Evolutionary conservation across 1,140 invertebrate species (phyloP).

Genomic region (Cotesia glomerata): DNA sequence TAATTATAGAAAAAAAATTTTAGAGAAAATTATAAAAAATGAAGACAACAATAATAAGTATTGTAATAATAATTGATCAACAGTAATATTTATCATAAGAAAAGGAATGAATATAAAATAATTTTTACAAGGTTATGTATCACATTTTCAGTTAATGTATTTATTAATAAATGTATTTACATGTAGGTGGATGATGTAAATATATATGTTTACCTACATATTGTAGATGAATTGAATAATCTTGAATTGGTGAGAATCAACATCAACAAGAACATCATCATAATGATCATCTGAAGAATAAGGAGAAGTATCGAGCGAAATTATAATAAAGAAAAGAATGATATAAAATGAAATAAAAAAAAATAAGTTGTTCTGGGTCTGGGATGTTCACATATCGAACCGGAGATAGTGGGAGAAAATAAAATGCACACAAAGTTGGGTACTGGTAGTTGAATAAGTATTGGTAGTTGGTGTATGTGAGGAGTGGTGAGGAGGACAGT

Average conservation of each 20-base stretch:
- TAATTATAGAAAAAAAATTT: too few relatives aligned
- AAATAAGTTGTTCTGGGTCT: too few relatives aligned
- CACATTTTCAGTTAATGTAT: background rate
- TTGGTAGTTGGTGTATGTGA: background rate
- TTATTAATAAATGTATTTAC: background rate
- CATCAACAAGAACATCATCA: background rate
- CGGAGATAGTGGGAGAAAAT: too few relatives aligned
- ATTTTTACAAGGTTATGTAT: background rate
- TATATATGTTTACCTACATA: constrained; percentile 2
- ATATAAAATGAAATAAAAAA: background rate
- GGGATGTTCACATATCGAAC: too few relatives aligned
- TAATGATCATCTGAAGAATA: background rate
- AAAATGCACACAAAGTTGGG: too few relatives aligned
- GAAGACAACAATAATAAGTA: too few relatives aligned
- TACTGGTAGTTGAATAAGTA: too few relatives aligned
- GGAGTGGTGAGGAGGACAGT: background rate
- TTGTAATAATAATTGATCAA: too few relatives aligned
- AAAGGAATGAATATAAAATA: background rate
- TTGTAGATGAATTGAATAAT: background rate
- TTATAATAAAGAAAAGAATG: background rate
- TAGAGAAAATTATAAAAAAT: too few relatives aligned
- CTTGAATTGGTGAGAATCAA: constrained; percentile 8
- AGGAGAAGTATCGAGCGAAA: background rate
- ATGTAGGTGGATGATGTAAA: constrained; percentile 16
- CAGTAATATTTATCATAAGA: too few relatives aligned